These are phyloP conservation scores for Kryphioiulus occultus DNA, from an alignment of 2,888 invertebrate genomes.

Conservation along the genomic window DNA sequence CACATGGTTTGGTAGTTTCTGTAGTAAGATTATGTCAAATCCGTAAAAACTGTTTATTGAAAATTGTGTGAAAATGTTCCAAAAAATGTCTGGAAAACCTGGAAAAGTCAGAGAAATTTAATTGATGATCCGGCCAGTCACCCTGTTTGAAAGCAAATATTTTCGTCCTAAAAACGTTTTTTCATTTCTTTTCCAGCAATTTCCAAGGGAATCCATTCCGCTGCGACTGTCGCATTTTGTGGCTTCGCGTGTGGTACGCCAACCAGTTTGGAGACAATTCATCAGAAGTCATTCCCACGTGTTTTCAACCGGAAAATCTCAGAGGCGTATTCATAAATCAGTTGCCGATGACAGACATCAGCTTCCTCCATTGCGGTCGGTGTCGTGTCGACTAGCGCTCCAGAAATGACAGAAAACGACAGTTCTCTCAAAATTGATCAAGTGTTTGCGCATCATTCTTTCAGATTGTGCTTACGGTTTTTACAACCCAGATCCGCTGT, in stretches of 20 bases:
- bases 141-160: too few species aligned
- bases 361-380: conserved; percentile 11
- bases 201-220: conserved; percentile 12
- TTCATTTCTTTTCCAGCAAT: background rate
- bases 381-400: background rate
- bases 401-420: background rate
- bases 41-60: too few species aligned
- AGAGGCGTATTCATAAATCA: background rate
- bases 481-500: background rate
- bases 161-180: too few species aligned
- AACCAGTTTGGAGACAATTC: background rate
- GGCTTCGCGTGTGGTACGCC: conserved; percentile 3
- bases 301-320: background rate
- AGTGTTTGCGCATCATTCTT: background rate
- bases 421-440: background rate
- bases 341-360: background rate
- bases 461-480: background rate
- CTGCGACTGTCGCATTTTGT: background rate
- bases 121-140: too few species aligned
- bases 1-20: too few species aligned
- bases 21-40: too few species aligned
- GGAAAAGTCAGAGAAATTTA: too few species aligned
- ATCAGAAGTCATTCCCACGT: background rate
- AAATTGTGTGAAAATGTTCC: too few species aligned
- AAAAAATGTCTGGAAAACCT: too few species aligned